Base-by-base conservation (phyloP, 2,888 invertebrate species). In the Caradrina clavipalpis region DNA sequence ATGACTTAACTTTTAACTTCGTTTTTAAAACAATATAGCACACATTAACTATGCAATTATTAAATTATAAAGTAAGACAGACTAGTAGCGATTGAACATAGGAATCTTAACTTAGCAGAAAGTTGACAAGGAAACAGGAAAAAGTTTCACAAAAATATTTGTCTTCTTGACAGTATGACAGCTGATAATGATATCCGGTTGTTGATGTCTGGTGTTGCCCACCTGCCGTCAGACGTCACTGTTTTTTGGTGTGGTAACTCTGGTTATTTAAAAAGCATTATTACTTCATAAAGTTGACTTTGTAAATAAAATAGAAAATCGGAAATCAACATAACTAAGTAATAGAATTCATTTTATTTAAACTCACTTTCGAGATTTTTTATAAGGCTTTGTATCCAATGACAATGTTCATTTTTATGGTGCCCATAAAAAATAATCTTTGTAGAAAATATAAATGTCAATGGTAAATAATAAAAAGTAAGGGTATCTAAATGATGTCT, bases 91-190 rank as follows among this genome's bases (percentile, higher is more conserved):
- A 45, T 2, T 39, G 39, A 13, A 39, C 31, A 31, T 31, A n/a
- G 5, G 39, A 42, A 15, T 15, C 15, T 15, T 5, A 45, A 45
- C 4, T 17, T 17, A 5, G 5, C 45, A 17, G 42, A 45, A 35
- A 22, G 13, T 39, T 31, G 63, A 63, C 64, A 42, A 54, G 22
- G 22, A 50, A 2, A 13, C n/a, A n/a, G 70, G 70, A 70, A 70
- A 70, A 70, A 63, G 39, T 26, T 66, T 19, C 22, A 56, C 49
- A 56, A 75, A 71, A 71, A 65, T 45, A 67, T 50, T 50, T 70
- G 19, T 62, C 6, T 17, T 51, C 21, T 60, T 53, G 39, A 39
- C 51, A 60, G 19, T 22, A 11, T 53, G 67, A 68, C 67, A 69
- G 54, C 58, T 35, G 59, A 13, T 45, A 22, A 22, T 22, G 45